phyloP scores from a whole-genome alignment of 2,797 vertebrate species.

The Chiroxiphia lanceolata region DNA sequence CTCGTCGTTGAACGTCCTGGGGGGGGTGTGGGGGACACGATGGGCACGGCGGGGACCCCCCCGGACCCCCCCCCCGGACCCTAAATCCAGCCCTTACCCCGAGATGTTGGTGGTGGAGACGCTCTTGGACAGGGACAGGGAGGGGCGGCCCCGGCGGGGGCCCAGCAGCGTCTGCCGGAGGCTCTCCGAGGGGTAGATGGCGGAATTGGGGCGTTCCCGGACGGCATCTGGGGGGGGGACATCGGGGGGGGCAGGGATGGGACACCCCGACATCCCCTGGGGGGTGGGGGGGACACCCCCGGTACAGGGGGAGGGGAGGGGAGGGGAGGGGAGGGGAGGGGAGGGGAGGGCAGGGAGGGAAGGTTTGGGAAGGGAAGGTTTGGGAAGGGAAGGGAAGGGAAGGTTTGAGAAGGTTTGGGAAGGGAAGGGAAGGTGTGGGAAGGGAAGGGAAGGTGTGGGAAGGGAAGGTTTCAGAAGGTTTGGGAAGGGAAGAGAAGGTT shows the following conservation, averaged over 20 bases:
- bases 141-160: conserved; percentile 82
- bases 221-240: conserved; percentile 69
- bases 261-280: too few relatives aligned
- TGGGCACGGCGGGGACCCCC: not conserved
- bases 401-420: too few relatives aligned
- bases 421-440: not conserved
- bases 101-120: conserved; percentile 93
- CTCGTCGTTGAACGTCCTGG: conserved; percentile 86
- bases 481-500: too few relatives aligned
- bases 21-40: accelerated
- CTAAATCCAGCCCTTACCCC: conserved; percentile 70
- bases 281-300: not conserved
- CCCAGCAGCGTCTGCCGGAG: conserved; percentile 87
- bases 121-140: conserved; percentile 89
- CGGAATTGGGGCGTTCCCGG: conserved; percentile 88
- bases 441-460: too few relatives aligned
- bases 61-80: accelerated
- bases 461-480: too few relatives aligned
- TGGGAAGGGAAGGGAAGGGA: too few relatives aligned
- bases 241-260: accelerated
- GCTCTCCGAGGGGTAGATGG: conserved; percentile 89
- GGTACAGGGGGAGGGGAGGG: not conserved
- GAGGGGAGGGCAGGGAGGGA: too few relatives aligned
- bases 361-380: not conserved
- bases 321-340: too few relatives aligned